Evolutionary conservation across 2,888 invertebrate species (phyloP).

Genomic region (Theristus sp.): DNA sequence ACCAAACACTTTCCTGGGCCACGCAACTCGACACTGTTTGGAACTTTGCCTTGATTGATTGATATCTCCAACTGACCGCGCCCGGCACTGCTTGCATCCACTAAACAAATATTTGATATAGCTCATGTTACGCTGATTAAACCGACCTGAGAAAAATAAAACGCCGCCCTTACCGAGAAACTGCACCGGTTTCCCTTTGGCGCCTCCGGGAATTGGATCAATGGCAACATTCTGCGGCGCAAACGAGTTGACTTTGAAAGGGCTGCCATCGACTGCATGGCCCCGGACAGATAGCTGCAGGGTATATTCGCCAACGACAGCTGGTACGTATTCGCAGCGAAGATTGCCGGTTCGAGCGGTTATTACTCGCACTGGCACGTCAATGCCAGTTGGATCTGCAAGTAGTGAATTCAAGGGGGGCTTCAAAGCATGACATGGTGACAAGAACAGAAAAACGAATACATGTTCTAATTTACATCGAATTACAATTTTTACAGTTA

Average conservation of each 20-base stretch:
- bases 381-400: slow-evolving; percentile 61
- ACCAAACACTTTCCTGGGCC: slow-evolving; percentile 61
- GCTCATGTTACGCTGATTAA: background rate
- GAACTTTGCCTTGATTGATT: slow-evolving; percentile 94
- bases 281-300: slow-evolving; percentile 76
- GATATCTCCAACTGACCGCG: slow-evolving; percentile 98
- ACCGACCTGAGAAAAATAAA: background rate
- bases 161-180: slow-evolving; percentile 54
- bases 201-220: slow-evolving; percentile 75
- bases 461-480: background rate
- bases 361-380: slow-evolving; percentile 58
- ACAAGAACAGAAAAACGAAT: too few relatives aligned
- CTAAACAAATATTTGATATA: slow-evolving; percentile 37
- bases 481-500: background rate
- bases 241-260: slow-evolving; percentile 77
- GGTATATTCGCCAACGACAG: slow-evolving; percentile 48
- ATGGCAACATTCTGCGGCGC: slow-evolving; percentile 81
- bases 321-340: slow-evolving; percentile 70
- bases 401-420: too few relatives aligned
- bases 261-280: slow-evolving; percentile 68
- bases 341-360: slow-evolving; percentile 63
- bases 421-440: too few relatives aligned
- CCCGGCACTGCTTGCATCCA: slow-evolving; percentile 92
- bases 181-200: slow-evolving; percentile 84
- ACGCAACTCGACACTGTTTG: slow-evolving; percentile 85